Evolutionary conservation across 2,888 invertebrate genomes (phyloP), one percentile per base, ranked within the genome.

Genomic region (Melieria picta): DNA sequence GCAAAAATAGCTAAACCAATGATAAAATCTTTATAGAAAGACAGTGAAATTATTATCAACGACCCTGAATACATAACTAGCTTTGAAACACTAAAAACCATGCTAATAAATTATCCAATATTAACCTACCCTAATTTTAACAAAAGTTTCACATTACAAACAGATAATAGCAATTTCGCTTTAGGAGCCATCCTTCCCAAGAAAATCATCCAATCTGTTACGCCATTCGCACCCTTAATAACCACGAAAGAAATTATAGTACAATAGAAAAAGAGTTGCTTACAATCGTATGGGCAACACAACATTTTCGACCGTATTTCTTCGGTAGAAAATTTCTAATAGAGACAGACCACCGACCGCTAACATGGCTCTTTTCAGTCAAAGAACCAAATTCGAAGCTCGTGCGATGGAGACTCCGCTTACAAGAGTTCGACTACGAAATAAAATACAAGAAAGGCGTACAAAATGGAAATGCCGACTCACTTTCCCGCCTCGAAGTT

Each of bases 81-180:
- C 56, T 76, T 77, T 55, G 52, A 73, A 46, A 56, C 16, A 16
- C 16, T 16, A 16, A 16, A 16, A 66, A 65, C 64, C 30, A 47
- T n/a, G n/a, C n/a, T n/a, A n/a, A n/a, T n/a, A n/a, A n/a, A 46
- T 13, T 43, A 60, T 46, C 68, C 68, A 16, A 52, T 75, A 46
- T 61, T 74, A 13, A 16, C 64, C 60, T 73, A 73, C 63, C 72
- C 73, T 4, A 56, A 70, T 30, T 73, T 73, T 9, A 61, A 73
- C 5, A 64, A 69, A 52, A 46, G 43, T 5, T 56, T 63, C 13
- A 46, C 55, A 10, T 13, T 69, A 13, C 55, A 55, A 7, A 66
- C 66, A n/a, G 66, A 66, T 82, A n/a, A n/a, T n/a, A n/a, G 67
- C 68, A 73, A 7, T 16, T 82, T 30, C 11, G 50, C 50, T 10